These are phyloP conservation scores for Drosophila anomalata DNA, from an alignment of 2,888 invertebrate genomes.

Conservation along the genomic window DNA sequence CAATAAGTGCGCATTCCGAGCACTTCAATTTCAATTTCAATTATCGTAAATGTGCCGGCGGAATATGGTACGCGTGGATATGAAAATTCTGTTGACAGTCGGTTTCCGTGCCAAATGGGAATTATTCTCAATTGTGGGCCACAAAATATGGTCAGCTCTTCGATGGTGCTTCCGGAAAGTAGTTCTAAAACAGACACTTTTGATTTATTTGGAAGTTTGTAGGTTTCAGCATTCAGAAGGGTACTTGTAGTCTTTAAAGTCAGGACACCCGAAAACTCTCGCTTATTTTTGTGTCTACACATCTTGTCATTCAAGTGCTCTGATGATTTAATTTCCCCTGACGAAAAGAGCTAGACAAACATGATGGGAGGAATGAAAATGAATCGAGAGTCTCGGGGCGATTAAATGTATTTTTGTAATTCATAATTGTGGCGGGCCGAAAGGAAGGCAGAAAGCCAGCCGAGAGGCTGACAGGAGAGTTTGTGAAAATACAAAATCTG, in stretches of 20 bases:
- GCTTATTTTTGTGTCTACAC: conserved; percentile 1
- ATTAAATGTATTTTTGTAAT: conserved; percentile 63
- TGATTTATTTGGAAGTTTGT: too few species aligned
- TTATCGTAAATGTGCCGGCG: conserved; percentile 27
- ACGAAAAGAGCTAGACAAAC: conserved; percentile 35
- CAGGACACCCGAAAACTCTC: not conserved
- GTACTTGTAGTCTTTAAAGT: not conserved
- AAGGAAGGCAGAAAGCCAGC: conserved; percentile 21
- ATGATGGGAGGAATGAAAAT: conserved; percentile 20
- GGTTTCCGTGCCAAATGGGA: conserved; percentile 60
- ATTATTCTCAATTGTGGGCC: conserved; percentile 53
- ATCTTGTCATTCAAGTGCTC: conserved; percentile 57
- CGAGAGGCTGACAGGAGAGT: conserved; percentile 1
- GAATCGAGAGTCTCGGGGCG: conserved; percentile 38
- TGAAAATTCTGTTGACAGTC: conserved; percentile 56
- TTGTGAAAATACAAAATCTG: conserved; percentile 33
- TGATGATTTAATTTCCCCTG: conserved; percentile 73
- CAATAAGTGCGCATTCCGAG: not conserved
- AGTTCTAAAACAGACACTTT: not conserved
- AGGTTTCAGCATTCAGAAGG: too few species aligned
- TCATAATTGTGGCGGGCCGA: conserved; percentile 50
- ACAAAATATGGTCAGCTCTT: conserved; percentile 3
- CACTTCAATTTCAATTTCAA: conserved; percentile 40
- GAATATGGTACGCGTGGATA: not conserved
- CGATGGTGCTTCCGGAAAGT: not conserved